Conservation (phyloP, 1,140 invertebrate genomes). For the Magallana ariakensis region DNA sequence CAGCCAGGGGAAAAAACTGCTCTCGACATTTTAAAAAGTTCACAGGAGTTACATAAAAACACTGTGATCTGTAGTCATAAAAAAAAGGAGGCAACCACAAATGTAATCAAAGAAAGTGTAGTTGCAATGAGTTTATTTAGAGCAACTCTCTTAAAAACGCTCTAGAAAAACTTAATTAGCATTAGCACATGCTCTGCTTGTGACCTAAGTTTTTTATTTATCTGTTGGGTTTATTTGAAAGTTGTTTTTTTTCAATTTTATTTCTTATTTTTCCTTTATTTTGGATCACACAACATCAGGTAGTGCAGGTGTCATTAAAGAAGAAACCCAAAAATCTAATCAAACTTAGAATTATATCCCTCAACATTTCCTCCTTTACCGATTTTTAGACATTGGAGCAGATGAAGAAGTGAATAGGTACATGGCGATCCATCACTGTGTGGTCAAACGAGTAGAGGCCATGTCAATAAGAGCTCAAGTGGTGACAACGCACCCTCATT, state of each 20-base stretch:
- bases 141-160: no score
- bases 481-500: neutral
- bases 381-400: no score
- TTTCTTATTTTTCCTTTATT: no score
- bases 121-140: neutral
- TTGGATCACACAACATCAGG: no score
- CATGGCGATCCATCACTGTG: constrained; percentile 2
- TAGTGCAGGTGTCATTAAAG: no score
- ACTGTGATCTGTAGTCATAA: neutral
- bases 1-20: neutral
- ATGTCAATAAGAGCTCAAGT: neutral
- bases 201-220: neutral
- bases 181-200: neutral
- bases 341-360: no score
- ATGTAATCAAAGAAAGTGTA: constrained; percentile 7
- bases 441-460: constrained; percentile 1
- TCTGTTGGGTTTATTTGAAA: no score
- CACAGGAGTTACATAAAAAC: constrained; percentile 17
- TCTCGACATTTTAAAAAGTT: constrained; percentile 1
- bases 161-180: no score
- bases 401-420: neutral
- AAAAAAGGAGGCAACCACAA: neutral
- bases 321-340: no score
- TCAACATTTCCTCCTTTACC: no score
- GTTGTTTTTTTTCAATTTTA: no score